A percentile compares a stretch with the other conserved stretches of the same genome.
These are phyloP conservation scores for Podotricha telesiphe DNA, from an alignment of 2,888 invertebrate genomes.

Conservation along the genomic window DNA sequence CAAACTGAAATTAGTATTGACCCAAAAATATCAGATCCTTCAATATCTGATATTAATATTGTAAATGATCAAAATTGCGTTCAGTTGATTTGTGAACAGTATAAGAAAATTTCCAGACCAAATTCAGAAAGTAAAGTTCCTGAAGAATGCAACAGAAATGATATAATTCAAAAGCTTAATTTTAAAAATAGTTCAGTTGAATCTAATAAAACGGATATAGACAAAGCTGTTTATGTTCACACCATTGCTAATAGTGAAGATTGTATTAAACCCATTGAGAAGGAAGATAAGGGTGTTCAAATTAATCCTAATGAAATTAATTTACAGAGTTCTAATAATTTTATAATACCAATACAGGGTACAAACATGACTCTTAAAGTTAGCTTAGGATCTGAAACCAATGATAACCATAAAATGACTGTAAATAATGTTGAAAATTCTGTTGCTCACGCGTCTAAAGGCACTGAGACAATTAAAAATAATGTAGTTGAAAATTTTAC, in stretches of 20 bases:
- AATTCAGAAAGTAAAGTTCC: conserved; percentile 32
- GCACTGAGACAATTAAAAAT: conserved; percentile 53
- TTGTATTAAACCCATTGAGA: conserved; percentile 27
- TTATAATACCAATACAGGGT: conserved; percentile 70
- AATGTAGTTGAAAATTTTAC: conserved; percentile 56
- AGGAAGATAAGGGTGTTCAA: conserved; percentile 48
- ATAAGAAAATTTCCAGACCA: conserved; percentile 48
- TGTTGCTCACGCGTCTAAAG: conserved; percentile 41
- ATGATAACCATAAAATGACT: conserved; percentile 19
- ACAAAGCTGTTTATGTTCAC: conserved; percentile 9
- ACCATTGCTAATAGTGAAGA: conserved; percentile 25
- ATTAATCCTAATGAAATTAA: conserved; percentile 35
- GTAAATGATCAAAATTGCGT: conserved; percentile 58
- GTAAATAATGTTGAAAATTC: conserved; percentile 30
- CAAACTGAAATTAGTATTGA: conserved; percentile 77
- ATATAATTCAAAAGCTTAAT: conserved; percentile 7
- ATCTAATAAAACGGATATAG: conserved; percentile 14
- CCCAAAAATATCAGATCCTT: conserved; percentile 71
- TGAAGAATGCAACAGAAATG: conserved; percentile 26
- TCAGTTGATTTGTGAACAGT: conserved; percentile 58
- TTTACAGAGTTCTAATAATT: conserved; percentile 52
- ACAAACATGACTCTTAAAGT: conserved; percentile 74
- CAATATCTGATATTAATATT: conserved; percentile 67
- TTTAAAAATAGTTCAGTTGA: conserved; percentile 30
- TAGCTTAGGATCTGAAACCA: conserved; percentile 45